Evolutionary conservation across 2,888 invertebrate species (phyloP).

Genomic region (Hypercompe scribonia): DNA sequence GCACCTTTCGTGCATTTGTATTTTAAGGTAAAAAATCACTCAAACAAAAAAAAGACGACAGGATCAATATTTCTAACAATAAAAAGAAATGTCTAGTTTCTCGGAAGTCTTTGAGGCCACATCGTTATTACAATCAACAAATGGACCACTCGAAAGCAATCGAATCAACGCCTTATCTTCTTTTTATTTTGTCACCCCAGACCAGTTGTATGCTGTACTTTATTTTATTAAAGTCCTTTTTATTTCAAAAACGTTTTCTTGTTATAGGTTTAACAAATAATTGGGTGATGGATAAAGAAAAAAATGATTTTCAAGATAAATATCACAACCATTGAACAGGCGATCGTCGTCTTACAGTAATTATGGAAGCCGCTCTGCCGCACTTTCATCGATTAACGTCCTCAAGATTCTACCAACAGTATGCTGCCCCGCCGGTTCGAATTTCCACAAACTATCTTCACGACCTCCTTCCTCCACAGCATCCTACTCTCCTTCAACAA

Average conservation of each 20-base stretch:
- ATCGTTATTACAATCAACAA: constrained; percentile 74
- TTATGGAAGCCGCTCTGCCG: constrained; percentile 80
- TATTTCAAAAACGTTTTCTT: constrained; percentile 43
- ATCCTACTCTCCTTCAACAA: constrained; percentile 82
- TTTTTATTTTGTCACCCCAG: constrained; percentile 48
- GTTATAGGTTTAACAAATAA: constrained; percentile 59
- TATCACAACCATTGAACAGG: constrained; percentile 33
- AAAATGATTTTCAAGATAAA: constrained; percentile 43
- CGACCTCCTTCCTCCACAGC: constrained; percentile 78
- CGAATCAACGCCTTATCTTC: constrained; percentile 54
- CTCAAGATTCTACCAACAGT: constrained; percentile 80
- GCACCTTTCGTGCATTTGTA: neutral
- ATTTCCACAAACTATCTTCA: constrained; percentile 79
- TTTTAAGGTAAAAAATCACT: neutral
- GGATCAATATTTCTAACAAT: neutral
- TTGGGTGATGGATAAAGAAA: constrained; percentile 25
- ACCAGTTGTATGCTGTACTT: constrained; percentile 46
- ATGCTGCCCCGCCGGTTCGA: constrained; percentile 74
- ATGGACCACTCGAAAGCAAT: constrained; percentile 69
- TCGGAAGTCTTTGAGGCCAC: constrained; percentile 49
- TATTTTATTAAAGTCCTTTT: constrained; percentile 51
- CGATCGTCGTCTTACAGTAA: constrained; percentile 42
- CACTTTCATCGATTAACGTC: constrained; percentile 76
- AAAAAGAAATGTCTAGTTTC: constrained; percentile 12
- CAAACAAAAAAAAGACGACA: neutral